phyloP scores from a whole-genome alignment of 64 coral and sea anemone species.

The Trachythela sp. region DNA sequence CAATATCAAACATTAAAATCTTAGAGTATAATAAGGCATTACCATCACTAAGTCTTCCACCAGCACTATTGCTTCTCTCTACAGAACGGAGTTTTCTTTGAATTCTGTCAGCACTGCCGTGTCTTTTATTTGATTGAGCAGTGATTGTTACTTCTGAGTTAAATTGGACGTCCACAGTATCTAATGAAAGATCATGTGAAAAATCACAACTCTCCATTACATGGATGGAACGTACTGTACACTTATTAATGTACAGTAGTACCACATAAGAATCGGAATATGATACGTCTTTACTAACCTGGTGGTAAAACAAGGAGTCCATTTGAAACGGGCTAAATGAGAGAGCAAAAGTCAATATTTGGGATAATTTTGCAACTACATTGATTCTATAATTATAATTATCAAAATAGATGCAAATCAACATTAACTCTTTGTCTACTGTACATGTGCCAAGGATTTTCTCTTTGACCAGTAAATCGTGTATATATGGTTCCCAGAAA shows the following conservation, averaged over 20 bases:
- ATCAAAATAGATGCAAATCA: no score
- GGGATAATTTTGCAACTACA: not conserved
- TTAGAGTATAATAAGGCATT: not conserved
- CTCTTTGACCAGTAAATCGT: no score
- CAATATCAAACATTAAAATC: no score
- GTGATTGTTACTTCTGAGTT: not conserved
- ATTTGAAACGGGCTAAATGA: not conserved
- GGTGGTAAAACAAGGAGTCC: not conserved
- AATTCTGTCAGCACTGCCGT: not conserved
- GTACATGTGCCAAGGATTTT: no score
- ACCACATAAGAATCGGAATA: no score
- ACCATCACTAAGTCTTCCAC: not conserved
- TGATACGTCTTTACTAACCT: not conserved
- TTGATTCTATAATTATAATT: no score
- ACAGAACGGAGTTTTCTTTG: not conserved
- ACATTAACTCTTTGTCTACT: no score
- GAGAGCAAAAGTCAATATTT: not conserved
- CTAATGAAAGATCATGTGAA: not conserved
- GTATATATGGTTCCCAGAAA: no score
- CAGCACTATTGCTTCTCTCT: not conserved
- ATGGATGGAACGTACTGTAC: not conserved
- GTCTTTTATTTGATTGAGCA: not conserved
- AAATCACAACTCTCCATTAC: no score
- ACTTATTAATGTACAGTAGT: no score
- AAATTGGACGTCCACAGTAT: not conserved